Conservation (phyloP, 2,888 invertebrate species). For the Scaptomyza cyrtandrae region DNA sequence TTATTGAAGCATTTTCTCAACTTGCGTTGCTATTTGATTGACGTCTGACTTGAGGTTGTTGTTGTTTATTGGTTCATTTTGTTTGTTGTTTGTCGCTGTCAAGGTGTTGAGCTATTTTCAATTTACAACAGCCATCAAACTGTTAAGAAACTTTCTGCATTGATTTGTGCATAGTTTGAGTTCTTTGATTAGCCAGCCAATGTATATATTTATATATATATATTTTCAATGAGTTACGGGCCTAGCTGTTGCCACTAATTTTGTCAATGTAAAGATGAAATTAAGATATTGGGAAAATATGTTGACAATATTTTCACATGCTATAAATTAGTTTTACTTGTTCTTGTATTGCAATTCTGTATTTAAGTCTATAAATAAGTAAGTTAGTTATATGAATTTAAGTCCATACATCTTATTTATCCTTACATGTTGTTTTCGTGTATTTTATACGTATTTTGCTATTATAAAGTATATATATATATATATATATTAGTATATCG, state of each 20-base stretch:
- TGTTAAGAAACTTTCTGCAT: slow-evolving; percentile 40
- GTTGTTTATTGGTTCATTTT: slow-evolving; percentile 63
- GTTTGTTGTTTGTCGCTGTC: slow-evolving; percentile 73
- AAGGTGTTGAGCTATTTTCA: slow-evolving; percentile 66
- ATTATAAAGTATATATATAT: no score
- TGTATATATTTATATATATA: slow-evolving; percentile 28
- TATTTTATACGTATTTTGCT: slow-evolving; percentile 31
- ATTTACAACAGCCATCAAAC: slow-evolving; percentile 13
- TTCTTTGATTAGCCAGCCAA: slow-evolving; percentile 51
- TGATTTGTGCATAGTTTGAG: slow-evolving; percentile 53
- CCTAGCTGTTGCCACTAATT: slow-evolving; percentile 18
- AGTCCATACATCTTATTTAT: background rate
- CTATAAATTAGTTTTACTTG: slow-evolving; percentile 18
- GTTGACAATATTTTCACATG: slow-evolving; percentile 5
- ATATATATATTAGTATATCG: slow-evolving; percentile 14
- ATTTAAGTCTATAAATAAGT: slow-evolving; percentile 12
- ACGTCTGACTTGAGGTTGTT: slow-evolving; percentile 62
- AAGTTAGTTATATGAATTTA: slow-evolving; percentile 10
- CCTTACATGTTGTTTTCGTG: slow-evolving; percentile 44
- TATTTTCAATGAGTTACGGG: slow-evolving; percentile 55
- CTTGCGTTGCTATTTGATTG: slow-evolving; percentile 71
- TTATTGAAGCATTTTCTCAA: slow-evolving; percentile 74
- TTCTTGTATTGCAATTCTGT: background rate
- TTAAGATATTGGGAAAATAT: slow-evolving; percentile 1
- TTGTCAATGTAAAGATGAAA: slow-evolving; percentile 7